A percentile compares a stretch with the other conserved stretches of the same genome.
Conservation (phyloP, 37 sponge, comb jelly and placozoan species). For the Dysidea cf. avara region DNA sequence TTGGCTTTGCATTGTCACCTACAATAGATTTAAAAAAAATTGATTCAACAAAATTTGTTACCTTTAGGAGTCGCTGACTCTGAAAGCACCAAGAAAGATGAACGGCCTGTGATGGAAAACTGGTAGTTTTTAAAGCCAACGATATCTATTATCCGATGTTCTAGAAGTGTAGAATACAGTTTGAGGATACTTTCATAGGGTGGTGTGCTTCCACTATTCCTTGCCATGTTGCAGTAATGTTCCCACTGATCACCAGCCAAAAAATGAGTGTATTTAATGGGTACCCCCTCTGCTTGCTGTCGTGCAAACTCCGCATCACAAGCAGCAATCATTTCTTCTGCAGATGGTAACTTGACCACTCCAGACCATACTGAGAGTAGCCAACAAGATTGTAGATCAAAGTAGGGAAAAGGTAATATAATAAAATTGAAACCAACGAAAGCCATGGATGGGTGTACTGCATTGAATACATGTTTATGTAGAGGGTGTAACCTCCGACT, state of each 20-base stretch:
- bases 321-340: conserved; percentile 55
- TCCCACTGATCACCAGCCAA: conserved; percentile 56
- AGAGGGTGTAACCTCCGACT: conserved; percentile 44
- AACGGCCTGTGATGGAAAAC: conserved; percentile 10
- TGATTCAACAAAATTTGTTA: no score
- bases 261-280: conserved; percentile 40
- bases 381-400: conserved; percentile 49
- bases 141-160: conserved; percentile 12
- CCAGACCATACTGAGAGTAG: conserved; percentile 55
- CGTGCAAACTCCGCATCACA: conserved; percentile 27
- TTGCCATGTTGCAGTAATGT: conserved; percentile 19
- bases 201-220: conserved; percentile 16
- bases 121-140: conserved; percentile 27
- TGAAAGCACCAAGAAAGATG: not conserved
- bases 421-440: conserved; percentile 51
- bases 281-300: conserved; percentile 38
- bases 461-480: conserved; percentile 75
- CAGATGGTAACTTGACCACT: conserved; percentile 43
- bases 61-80: no score
- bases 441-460: conserved; percentile 57
- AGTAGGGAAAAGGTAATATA: conserved; percentile 35
- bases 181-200: conserved; percentile 9
- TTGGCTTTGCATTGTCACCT: not conserved
- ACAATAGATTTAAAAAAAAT: conserved; percentile 40
- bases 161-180: conserved; percentile 14